Conservation (phyloP, 2,797 vertebrate species). For the Syngnathus rostellatus region DNA sequence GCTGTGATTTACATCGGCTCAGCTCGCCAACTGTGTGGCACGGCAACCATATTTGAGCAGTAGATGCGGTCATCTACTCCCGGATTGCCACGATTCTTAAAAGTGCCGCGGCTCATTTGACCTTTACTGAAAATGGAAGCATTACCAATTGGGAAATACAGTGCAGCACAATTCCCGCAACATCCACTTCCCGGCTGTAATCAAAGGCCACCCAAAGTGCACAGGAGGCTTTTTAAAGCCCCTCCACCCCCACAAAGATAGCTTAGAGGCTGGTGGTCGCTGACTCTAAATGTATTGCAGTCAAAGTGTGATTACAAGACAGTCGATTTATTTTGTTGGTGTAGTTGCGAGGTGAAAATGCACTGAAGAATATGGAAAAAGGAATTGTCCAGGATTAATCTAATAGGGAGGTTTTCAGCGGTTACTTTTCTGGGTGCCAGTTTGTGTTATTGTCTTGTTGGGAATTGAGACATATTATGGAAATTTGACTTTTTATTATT, state of each 20-base stretch:
- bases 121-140: constrained; percentile 18
- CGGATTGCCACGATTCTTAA: constrained; percentile 25
- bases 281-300: constrained; percentile 3
- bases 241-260: not conserved
- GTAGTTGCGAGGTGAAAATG: not conserved
- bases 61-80: not conserved
- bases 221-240: constrained; percentile 16
- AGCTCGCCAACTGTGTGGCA: not conserved
- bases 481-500: not conserved
- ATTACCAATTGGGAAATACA: constrained; percentile 23
- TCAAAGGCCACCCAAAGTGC: constrained; percentile 35
- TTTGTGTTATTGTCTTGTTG: not conserved
- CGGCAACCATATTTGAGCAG: not conserved
- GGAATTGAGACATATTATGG: not conserved
- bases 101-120: constrained; percentile 18
- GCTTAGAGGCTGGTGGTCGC: constrained; percentile 6
- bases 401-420: not conserved
- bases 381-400: not conserved
- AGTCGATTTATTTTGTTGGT: constrained; percentile 11
- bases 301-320: constrained; percentile 6
- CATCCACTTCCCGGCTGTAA: constrained; percentile 20
- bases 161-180: constrained; percentile 17
- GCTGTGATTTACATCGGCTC: too few species aligned
- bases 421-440: not conserved
- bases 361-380: not conserved